Base-by-base conservation (phyloP, 2,888 invertebrate genomes). In the Notocelia uddmanniana region DNA sequence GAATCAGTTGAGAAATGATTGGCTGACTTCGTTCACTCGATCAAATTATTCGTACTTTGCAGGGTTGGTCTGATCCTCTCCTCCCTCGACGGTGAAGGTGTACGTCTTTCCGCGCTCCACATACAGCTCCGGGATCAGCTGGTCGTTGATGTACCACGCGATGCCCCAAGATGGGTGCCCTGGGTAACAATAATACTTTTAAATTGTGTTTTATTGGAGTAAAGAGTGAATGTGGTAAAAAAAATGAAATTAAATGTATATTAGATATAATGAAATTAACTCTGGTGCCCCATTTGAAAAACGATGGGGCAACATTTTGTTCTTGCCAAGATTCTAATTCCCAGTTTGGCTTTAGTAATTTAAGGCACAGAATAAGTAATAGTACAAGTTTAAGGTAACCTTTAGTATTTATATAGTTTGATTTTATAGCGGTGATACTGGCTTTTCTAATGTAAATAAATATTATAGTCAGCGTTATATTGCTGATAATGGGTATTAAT, bases 121-220 rank as follows among this genome's bases (percentile, higher is more conserved):
- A 66, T 96, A 97, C 37, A 98, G 92, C 90, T 98, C 98, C 0
- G 98, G 98, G 76, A 98, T 97, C 21, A 98, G 95, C 76, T 96
- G 94, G 81, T 98, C 98, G 89, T 98, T 98, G 83, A 98, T 96
- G 92, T 98, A 98, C 98, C 98, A 98, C 19, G 97, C 97, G 75
- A 98, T 97, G 71, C 98, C 98, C 97, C 98, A 98, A 0, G 97
- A 97, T 8, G 97, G 96, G 78, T 95, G 94, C 58, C 95, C 95
- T 95, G 81, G 0, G 70, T 74, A n/a, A 3, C 41, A 6, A 45
- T 23, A 68, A 21, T 54, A 19, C 18, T 64, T 50, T 37, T 45
- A 26, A 64, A 34, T 57, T 0, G 5, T 41, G 41, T 15, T 41
- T 15, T 41, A 11, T 41, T 3, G 0, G 3, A 15, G 15, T 41